A percentile compares a stretch with the other conserved stretches of the same genome.
These are phyloP conservation scores for Tiliqua scincoides DNA, from an alignment of 2,113 vertebrate genomes.

Conservation along the genomic window DNA sequence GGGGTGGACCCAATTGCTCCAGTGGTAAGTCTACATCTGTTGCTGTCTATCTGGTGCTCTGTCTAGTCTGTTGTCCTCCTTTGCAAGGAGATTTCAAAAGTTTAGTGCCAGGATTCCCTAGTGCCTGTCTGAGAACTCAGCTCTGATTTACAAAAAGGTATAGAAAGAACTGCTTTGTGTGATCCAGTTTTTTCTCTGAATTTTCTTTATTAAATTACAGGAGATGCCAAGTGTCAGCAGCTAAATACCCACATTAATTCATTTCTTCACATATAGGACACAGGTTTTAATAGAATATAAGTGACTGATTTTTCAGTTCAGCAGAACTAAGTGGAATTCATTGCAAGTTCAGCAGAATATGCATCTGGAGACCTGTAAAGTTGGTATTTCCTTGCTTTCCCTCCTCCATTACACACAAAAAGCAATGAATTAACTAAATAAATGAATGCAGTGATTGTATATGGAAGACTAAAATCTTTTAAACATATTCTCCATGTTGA, in stretches of 20 bases:
- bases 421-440: not conserved
- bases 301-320: too few relatives aligned
- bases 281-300: not conserved
- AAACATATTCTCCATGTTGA: not conserved
- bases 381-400: not conserved
- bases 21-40: conserved; percentile 96
- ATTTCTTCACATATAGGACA: not conserved
- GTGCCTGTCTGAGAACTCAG: not conserved
- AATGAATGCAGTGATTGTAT: conserved; percentile 18
- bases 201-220: conserved; percentile 18
- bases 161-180: not conserved
- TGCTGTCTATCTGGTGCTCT: conserved; percentile 71
- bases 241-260: conserved; percentile 4
- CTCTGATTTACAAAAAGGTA: conserved; percentile 16
- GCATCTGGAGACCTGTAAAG: not conserved
- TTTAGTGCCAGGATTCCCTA: not conserved
- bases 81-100: conserved; percentile 31
- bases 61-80: conserved; percentile 29
- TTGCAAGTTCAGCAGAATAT: not conserved
- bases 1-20: conserved; percentile 97
- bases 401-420: not conserved
- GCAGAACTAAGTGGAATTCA: not conserved
- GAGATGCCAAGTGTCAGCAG: not conserved
- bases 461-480: conserved; percentile 22
- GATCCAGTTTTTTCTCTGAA: conserved; percentile 40